Conservation (phyloP, 2,888 invertebrate species). For the Latheticus oryzae region DNA sequence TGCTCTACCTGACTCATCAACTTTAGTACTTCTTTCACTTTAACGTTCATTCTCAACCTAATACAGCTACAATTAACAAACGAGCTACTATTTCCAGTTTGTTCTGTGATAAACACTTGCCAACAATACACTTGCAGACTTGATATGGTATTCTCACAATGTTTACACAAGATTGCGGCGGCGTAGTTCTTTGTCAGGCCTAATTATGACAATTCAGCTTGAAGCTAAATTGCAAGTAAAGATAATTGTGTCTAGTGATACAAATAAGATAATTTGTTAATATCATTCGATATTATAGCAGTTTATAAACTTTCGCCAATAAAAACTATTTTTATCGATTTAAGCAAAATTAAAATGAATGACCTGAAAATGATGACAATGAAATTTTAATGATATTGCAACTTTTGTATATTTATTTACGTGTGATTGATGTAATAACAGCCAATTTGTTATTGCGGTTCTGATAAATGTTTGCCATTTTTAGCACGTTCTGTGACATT, state of each 20-base stretch:
- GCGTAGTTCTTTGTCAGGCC: constrained; percentile 8
- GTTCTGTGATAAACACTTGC: constrained; percentile 30
- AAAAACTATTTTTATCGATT: no score
- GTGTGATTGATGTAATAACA: no score
- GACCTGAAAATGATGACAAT: no score
- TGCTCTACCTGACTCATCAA: constrained; percentile 37
- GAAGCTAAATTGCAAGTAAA: background rate
- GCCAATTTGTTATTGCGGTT: no score
- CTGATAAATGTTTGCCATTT: no score
- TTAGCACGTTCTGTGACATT: no score
- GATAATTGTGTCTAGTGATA: constrained; percentile 2
- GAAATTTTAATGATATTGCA: no score
- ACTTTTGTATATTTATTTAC: no score
- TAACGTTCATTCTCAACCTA: constrained; percentile 19
- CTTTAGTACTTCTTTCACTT: constrained; percentile 7
- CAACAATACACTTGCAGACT: constrained; percentile 28
- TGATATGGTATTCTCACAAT: constrained; percentile 24
- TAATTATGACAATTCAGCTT: constrained; percentile 24
- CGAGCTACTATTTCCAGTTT: constrained; percentile 35
- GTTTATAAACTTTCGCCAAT: no score
- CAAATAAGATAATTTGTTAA: no score
- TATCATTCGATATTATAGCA: no score
- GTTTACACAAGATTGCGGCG: constrained; percentile 17
- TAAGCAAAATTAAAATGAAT: no score
- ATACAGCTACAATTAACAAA: constrained; percentile 32